Conservation (phyloP, 2,888 invertebrate species). For the Conchocele bisecta region DNA sequence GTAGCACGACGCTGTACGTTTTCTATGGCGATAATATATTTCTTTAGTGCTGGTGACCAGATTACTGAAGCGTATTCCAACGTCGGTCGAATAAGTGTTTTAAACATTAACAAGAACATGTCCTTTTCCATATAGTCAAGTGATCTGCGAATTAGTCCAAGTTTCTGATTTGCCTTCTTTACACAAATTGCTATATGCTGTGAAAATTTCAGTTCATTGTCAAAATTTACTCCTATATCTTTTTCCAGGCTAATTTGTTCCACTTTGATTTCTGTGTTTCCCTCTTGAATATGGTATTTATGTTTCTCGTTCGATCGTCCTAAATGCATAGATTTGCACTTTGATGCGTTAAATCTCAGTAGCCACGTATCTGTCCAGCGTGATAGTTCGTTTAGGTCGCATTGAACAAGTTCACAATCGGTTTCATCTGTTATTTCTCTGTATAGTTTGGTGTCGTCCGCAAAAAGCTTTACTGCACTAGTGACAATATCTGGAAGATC, state of each 20-base stretch:
- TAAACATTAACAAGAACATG: slow-evolving; percentile 21
- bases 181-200: slow-evolving; percentile 9
- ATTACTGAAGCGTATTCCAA: slow-evolving; percentile 18
- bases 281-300: too few species aligned
- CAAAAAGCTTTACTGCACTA: neutral
- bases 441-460: slow-evolving; percentile 11
- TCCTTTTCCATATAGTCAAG: slow-evolving; percentile 12
- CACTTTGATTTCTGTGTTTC: too few species aligned
- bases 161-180: slow-evolving; percentile 17
- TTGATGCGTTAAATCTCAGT: slow-evolving; percentile 11
- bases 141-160: slow-evolving; percentile 9
- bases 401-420: neutral
- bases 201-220: neutral
- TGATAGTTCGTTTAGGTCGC: slow-evolving; percentile 1
- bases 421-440: neutral
- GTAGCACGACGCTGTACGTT: slow-evolving; percentile 24
- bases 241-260: too few species aligned
- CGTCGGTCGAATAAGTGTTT: slow-evolving; percentile 23
- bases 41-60: slow-evolving; percentile 19
- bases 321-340: slow-evolving; percentile 4
- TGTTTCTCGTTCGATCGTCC: too few species aligned
- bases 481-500: slow-evolving; percentile 1
- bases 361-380: slow-evolving; percentile 11
- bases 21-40: slow-evolving; percentile 5
- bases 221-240: slow-evolving; percentile 1